phyloP scores from a whole-genome alignment of 2,888 invertebrate species.

The Peribatodes rhomboidaria region DNA sequence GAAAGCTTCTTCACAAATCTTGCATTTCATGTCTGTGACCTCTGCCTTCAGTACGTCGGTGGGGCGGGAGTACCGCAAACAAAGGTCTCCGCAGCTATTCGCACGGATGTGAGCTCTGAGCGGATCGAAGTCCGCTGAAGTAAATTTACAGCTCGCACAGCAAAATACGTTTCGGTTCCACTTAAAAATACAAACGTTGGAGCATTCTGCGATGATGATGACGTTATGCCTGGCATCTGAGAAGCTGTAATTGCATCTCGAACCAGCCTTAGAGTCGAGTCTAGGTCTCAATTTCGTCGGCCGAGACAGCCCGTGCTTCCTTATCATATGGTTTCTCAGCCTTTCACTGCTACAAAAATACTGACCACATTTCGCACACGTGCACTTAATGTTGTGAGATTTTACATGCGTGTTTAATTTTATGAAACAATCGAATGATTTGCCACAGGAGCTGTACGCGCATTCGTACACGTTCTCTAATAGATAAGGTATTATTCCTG shows the following conservation, averaged over 20 bases:
- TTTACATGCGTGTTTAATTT: conserved; percentile 77
- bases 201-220: conserved; percentile 25
- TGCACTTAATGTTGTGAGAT: conserved; percentile 71
- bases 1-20: conserved; percentile 25
- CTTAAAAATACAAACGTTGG: conserved; percentile 39
- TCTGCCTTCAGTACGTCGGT: conserved; percentile 36
- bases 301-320: neutral
- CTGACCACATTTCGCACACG: conserved; percentile 72
- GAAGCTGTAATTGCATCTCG: neutral
- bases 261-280: neutral
- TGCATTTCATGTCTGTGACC: conserved; percentile 34
- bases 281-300: neutral
- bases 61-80: neutral
- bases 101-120: conserved; percentile 5
- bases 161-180: conserved; percentile 35
- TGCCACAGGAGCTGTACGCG: conserved; percentile 58
- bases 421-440: conserved; percentile 68
- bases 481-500: conserved; percentile 70
- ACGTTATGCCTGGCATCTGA: conserved; percentile 30
- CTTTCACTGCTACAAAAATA: conserved; percentile 16
- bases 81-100: neutral
- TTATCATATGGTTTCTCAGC: neutral
- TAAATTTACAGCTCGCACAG: conserved; percentile 31
- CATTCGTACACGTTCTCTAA: conserved; percentile 64
- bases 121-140: conserved; percentile 13